Evolutionary conservation across 2,888 invertebrate genomes (phyloP).

Genomic region (Chromoteleia sp.): DNA sequence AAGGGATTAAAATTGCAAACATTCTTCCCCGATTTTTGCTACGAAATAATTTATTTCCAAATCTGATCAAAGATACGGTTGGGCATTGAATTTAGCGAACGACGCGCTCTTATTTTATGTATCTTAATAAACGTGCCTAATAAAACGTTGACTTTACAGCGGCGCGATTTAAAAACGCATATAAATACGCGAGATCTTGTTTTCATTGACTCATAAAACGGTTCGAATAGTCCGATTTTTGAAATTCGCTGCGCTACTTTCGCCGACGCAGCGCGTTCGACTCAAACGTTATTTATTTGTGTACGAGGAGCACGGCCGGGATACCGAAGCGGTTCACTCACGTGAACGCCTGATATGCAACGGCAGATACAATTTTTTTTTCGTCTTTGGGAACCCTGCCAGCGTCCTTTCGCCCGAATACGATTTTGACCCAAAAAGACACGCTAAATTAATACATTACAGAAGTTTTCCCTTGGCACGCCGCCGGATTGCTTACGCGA

Average conservation of each 20-base stretch:
- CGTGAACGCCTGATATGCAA: slow-evolving; percentile 57
- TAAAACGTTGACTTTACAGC: slow-evolving; percentile 38
- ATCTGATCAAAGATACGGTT: background rate
- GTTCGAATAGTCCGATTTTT: slow-evolving; percentile 31
- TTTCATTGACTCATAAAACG: slow-evolving; percentile 57
- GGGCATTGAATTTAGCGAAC: background rate
- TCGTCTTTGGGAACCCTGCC: slow-evolving; percentile 77
- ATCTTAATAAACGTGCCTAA: slow-evolving; percentile 40
- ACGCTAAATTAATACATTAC: slow-evolving; percentile 84
- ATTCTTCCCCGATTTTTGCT: slow-evolving; percentile 2
- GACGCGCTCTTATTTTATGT: slow-evolving; percentile 9
- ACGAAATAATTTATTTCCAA: slow-evolving; percentile 7
- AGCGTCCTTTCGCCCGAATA: slow-evolving; percentile 76
- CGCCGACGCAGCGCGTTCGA: slow-evolving; percentile 41
- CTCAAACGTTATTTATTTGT: slow-evolving; percentile 78
- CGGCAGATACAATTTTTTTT: slow-evolving; percentile 68
- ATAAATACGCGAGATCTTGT: slow-evolving; percentile 34
- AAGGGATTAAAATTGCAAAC: too few relatives aligned
- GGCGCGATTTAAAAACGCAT: slow-evolving; percentile 31
- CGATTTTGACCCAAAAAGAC: slow-evolving; percentile 82
- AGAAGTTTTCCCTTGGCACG: slow-evolving; percentile 79
- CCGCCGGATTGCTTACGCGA: slow-evolving; percentile 80
- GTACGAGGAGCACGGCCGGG: slow-evolving; percentile 71
- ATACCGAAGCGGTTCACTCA: slow-evolving; percentile 63
- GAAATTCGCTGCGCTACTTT: slow-evolving; percentile 45